A percentile compares a stretch with the other conserved stretches of the same genome.
Evolutionary conservation across 2,113 vertebrate genomes (phyloP).

Genomic region (Phoxinus phoxinus): DNA sequence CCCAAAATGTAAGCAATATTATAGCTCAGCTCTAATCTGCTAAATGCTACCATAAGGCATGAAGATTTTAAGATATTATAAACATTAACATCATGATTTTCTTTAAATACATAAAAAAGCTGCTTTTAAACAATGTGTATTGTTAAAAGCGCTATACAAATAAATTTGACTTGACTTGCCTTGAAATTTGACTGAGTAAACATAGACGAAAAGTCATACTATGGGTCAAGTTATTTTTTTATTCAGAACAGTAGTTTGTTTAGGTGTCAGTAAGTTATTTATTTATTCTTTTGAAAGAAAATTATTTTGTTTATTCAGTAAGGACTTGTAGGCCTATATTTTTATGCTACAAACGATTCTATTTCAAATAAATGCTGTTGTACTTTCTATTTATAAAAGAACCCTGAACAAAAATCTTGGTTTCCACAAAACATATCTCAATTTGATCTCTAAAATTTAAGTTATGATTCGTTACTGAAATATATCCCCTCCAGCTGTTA

Average conservation of each 20-base stretch:
- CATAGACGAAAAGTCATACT: neutral
- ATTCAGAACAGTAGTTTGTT: neutral
- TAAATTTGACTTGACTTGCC: constrained; percentile 2
- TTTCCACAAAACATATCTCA: neutral
- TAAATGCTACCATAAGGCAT: neutral
- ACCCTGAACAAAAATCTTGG: neutral
- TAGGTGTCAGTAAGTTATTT: neutral
- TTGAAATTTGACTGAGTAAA: constrained; percentile 5
- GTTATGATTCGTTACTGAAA: neutral
- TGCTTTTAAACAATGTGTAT: neutral
- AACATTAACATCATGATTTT: neutral
- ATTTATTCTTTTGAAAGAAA: neutral
- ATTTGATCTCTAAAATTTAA: neutral
- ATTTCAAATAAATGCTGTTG: neutral
- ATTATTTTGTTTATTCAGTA: neutral
- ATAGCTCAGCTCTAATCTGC: neutral
- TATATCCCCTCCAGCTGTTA: neutral
- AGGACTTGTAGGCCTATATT: neutral
- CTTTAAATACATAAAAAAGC: neutral
- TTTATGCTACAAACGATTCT: neutral
- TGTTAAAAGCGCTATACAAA: neutral
- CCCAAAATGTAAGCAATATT: neutral
- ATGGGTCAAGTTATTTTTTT: neutral
- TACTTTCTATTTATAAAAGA: neutral
- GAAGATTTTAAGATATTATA: neutral